These are phyloP conservation scores for Pteronura brasiliensis DNA, from an alignment of 2,113 vertebrate species.

Conservation along the genomic window DNA sequence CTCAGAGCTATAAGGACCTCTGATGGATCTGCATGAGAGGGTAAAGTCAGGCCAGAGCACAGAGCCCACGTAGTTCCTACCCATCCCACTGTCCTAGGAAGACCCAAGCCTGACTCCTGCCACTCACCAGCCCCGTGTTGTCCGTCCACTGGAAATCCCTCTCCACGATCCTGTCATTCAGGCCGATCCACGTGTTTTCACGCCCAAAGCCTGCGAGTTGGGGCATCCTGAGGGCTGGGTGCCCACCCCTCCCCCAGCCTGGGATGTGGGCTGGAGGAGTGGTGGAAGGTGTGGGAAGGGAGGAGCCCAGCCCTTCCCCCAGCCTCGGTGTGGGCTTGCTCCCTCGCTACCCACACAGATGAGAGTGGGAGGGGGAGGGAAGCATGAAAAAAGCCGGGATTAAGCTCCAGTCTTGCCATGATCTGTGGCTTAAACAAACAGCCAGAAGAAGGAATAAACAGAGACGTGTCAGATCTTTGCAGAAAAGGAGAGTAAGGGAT, in stretches of 20 bases:
- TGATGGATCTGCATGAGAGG: neutral
- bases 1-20: neutral
- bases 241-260: neutral
- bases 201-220: conserved; percentile 89
- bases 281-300: neutral
- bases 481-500: neutral
- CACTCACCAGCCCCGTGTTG: conserved; percentile 92
- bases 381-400: neutral
- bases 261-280: neutral
- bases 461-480: neutral
- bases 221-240: neutral
- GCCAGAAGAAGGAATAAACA: neutral
- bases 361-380: accelerated
- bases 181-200: conserved; percentile 97
- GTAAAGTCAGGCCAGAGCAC: neutral
- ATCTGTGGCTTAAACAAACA: neutral
- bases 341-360: neutral
- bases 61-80: neutral
- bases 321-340: neutral
- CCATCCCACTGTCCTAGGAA: accelerated
- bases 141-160: conserved; percentile 98
- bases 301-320: neutral
- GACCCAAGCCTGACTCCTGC: accelerated
- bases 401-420: neutral
- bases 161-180: conserved; percentile 97